Conservation (phyloP, 2,888 invertebrate species). For the Atrina japonica region DNA sequence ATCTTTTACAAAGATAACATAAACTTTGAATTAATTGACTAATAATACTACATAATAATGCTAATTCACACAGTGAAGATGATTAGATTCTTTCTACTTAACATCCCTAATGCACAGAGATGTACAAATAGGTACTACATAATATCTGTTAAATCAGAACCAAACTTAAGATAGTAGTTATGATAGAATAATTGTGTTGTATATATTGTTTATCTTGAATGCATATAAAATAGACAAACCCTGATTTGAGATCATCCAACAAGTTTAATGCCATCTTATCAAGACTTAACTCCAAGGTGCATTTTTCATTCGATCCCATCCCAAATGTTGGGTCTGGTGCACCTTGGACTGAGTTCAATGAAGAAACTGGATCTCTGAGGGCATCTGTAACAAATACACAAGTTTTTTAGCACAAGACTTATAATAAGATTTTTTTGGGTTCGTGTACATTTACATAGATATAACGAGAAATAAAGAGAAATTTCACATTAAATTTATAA, state of each 20-base stretch:
- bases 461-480: too few species aligned
- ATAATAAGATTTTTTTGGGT: too few species aligned
- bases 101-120: too few species aligned
- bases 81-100: too few species aligned
- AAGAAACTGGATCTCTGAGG: conserved; percentile 36
- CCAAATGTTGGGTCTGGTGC: conserved; percentile 52
- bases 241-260: conserved; percentile 16
- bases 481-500: too few species aligned
- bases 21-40: too few species aligned
- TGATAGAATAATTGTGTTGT: too few species aligned
- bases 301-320: conserved; percentile 34
- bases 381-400: conserved; percentile 41
- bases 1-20: neutral
- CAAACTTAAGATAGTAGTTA: too few species aligned
- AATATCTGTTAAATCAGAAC: neutral
- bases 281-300: conserved; percentile 36
- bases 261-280: conserved; percentile 35
- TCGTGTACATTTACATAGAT: too few species aligned
- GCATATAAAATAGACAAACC: conserved; percentile 3
- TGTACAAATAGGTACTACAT: neutral
- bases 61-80: neutral
- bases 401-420: too few species aligned
- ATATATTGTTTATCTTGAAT: neutral
- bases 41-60: too few species aligned
- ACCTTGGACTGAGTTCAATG: conserved; percentile 30